Percentiles rank a stretch among this genome's conserved stretches.
Conservation (phyloP, 2,797 vertebrate species). For the Carduelis carduelis region DNA sequence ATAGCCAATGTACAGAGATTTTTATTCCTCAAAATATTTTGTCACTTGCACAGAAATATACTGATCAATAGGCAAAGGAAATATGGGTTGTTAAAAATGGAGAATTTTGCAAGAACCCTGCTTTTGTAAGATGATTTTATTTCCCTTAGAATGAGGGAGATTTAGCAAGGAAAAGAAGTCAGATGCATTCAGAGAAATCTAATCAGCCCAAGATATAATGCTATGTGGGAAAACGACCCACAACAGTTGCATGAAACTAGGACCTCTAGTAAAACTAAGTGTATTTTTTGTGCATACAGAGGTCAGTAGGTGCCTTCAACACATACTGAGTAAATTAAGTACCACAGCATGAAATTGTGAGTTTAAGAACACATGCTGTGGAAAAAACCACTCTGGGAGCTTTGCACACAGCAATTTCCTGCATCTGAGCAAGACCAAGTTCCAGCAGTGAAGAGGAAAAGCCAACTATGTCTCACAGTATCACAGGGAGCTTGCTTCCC, state of each 20-base stretch:
- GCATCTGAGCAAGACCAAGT: not conserved
- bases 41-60: not conserved
- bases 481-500: not conserved
- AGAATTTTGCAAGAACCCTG: not conserved
- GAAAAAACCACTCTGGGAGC: not conserved
- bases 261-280: not conserved
- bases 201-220: not conserved
- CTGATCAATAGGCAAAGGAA: not conserved
- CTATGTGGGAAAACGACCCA: not conserved
- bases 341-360: not conserved
- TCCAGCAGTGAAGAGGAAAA: not conserved
- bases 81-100: not conserved
- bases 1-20: not conserved
- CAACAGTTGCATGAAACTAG: not conserved
- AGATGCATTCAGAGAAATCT: not conserved
- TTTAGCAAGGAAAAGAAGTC: not conserved
- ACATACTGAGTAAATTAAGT: not conserved
- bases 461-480: not conserved
- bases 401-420: not conserved
- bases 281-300: not conserved
- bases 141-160: not conserved
- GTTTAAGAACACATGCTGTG: not conserved
- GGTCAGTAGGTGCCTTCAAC: not conserved
- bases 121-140: not conserved
- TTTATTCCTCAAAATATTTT: not conserved